Base-by-base conservation (phyloP, 2,888 invertebrate genomes). In the Agelastica alni region DNA sequence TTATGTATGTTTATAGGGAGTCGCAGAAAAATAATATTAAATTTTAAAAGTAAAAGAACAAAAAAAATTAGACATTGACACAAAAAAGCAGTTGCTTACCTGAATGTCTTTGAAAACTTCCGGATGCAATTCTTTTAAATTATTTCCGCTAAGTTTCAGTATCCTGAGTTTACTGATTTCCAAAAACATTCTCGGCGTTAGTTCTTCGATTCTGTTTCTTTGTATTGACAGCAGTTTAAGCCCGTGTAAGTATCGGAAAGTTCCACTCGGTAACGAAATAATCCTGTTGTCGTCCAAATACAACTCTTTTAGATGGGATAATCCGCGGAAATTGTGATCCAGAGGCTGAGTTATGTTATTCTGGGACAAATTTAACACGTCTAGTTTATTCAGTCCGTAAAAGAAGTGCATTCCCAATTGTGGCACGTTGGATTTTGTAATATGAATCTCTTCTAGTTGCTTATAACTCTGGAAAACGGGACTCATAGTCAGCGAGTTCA, bases 361-460 rank as follows among this genome's bases (percentile, higher is more conserved):
- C 69, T 85, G 79, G 0, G 88, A 86, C 42, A 92, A 78, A 75
- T 91, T 88, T 63, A 88, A 75, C 2, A 80, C 71, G 52, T 78
- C 76, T n/a, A 83, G 71, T 17, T 77, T 77, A 2, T 69, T 83
- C 2, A 91, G 81, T 2, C 88, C 88, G 85, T 86, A 90, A 73
- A 92, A 90, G 10, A 90, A 87, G 67, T 87, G 85, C 58, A 85
- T 82, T 0, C 91, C 92, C 57, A 92, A 85, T 30, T 88, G 87
- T 3, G 91, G 91, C 28, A 92, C 78, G 69, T 88, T 88, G 0
- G 90, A 91, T 64, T 85, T 83, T n/a, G 84, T 84, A 43, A 91
- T 88, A 69, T 86, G 86, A 7, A 92, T 78, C 75, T 89, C 87
- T 73, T 87, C 84, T 17, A 92, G 79, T 51, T 77, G 74, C 34